Evolutionary conservation across 2,888 invertebrate genomes (phyloP).

Genomic region (Tortricodes alternella): DNA sequence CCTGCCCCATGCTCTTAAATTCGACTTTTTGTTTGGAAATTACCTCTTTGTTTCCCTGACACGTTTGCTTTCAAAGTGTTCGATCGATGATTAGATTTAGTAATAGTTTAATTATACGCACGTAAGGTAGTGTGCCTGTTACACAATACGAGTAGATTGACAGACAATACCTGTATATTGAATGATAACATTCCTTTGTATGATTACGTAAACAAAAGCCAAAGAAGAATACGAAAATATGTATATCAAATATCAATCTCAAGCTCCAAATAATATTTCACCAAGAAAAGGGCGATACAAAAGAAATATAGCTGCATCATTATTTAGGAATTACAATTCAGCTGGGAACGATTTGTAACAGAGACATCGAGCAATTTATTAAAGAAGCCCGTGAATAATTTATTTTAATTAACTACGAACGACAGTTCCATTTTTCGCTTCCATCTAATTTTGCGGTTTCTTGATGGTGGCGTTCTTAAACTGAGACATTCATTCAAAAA

Average conservation of each 20-base stretch:
- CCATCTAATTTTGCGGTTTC: constrained; percentile 68
- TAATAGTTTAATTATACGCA: too few relatives aligned
- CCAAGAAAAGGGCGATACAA: constrained; percentile 12
- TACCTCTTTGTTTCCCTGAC: constrained; percentile 6
- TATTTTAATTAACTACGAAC: constrained; percentile 74
- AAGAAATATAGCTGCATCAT: constrained; percentile 47
- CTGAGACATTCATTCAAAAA: constrained; percentile 77
- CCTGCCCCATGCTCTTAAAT: constrained; percentile 6
- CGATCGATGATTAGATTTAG: neutral
- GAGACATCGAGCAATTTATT: constrained; percentile 62
- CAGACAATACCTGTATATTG: neutral
- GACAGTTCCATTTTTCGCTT: constrained; percentile 70
- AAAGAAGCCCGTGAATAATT: constrained; percentile 68
- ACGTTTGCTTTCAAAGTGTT: constrained; percentile 1
- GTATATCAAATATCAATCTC: constrained; percentile 17
- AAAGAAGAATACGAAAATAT: constrained; percentile 1
- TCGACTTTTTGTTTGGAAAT: constrained; percentile 19
- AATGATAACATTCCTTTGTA: neutral
- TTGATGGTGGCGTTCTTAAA: constrained; percentile 63
- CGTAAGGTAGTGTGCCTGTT: too few relatives aligned
- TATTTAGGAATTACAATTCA: constrained; percentile 55
- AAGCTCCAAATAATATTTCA: constrained; percentile 15
- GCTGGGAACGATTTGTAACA: constrained; percentile 63
- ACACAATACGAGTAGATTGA: neutral
- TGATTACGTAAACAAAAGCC: neutral